Percentiles rank a stretch among this genome's conserved stretches.
Evolutionary conservation across 2,888 invertebrate species (phyloP).

Genomic region (Caenorhabditis sp.): DNA sequence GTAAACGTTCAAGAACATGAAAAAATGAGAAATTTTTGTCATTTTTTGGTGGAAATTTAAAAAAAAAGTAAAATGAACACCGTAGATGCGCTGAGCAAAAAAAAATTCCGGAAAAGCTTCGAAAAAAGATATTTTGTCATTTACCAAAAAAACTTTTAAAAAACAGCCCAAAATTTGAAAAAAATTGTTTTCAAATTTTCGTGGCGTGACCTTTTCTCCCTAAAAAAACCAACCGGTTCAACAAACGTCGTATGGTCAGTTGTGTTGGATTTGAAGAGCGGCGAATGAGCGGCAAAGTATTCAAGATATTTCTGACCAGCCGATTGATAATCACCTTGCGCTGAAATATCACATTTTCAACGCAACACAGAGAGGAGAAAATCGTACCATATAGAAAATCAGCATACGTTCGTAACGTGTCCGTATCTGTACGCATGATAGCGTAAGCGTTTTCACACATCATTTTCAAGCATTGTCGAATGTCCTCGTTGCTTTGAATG

Average conservation of each 20-base stretch:
- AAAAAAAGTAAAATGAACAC: too few relatives aligned
- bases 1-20: too few relatives aligned
- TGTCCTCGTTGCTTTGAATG: conserved; percentile 11
- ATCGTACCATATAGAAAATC: conserved; percentile 22
- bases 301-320: conserved; percentile 35
- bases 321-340: conserved; percentile 23
- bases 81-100: too few relatives aligned
- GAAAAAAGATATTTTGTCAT: too few relatives aligned
- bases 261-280: neutral
- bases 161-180: too few relatives aligned
- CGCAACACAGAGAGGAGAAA: neutral
- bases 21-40: too few relatives aligned
- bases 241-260: neutral
- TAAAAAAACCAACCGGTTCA: conserved; percentile 3
- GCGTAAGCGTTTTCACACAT: conserved; percentile 19
- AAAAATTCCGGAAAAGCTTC: too few relatives aligned
- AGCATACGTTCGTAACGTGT: conserved; percentile 18
- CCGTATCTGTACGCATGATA: conserved; percentile 12
- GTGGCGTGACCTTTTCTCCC: neutral
- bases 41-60: too few relatives aligned
- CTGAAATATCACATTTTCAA: neutral
- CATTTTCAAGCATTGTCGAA: conserved; percentile 17
- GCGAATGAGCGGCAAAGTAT: conserved; percentile 15
- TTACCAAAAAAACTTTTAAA: too few relatives aligned
- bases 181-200: too few relatives aligned